Conservation (phyloP, 2,113 vertebrate species). For the Nycticryphes semicollaris region DNA sequence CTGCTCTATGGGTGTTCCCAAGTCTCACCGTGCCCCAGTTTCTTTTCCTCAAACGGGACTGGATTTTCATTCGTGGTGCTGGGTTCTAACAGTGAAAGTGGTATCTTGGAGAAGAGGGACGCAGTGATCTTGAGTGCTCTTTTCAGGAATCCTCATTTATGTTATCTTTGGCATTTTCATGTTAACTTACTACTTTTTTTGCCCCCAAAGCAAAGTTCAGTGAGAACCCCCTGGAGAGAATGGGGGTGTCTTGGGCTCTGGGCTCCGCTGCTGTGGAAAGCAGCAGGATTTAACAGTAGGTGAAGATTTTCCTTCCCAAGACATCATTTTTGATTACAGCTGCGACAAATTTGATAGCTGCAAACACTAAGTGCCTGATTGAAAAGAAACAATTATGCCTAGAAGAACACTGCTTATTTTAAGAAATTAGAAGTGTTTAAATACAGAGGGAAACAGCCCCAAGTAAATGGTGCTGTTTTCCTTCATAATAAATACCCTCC, state of each 20-base stretch:
- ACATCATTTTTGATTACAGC: slow-evolving; percentile 28
- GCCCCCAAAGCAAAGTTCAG: not conserved
- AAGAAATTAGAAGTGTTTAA: slow-evolving; percentile 59
- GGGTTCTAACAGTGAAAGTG: no score
- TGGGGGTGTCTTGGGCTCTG: fast-evolving
- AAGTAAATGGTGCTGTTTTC: slow-evolving; percentile 44
- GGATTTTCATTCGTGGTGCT: not conserved
- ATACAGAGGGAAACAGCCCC: slow-evolving; percentile 22
- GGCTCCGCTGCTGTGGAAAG: not conserved
- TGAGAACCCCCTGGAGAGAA: no score
- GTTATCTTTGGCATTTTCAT: not conserved
- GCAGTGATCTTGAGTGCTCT: fast-evolving
- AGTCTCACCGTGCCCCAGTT: not conserved
- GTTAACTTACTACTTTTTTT: not conserved
- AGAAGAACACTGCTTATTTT: slow-evolving; percentile 62
- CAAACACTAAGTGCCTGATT: slow-evolving; percentile 38
- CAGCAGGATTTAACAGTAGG: not conserved
- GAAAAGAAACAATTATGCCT: slow-evolving; percentile 66
- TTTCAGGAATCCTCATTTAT: not conserved
- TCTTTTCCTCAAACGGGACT: not conserved
- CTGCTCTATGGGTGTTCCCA: not conserved
- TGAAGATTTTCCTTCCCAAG: slow-evolving; percentile 10
- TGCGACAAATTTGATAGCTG: slow-evolving; percentile 51
- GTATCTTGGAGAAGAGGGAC: no score
- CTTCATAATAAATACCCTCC: slow-evolving; percentile 2